Conservation (phyloP, 2,113 vertebrate species). For the Chlorocebus sabaeus region DNA sequence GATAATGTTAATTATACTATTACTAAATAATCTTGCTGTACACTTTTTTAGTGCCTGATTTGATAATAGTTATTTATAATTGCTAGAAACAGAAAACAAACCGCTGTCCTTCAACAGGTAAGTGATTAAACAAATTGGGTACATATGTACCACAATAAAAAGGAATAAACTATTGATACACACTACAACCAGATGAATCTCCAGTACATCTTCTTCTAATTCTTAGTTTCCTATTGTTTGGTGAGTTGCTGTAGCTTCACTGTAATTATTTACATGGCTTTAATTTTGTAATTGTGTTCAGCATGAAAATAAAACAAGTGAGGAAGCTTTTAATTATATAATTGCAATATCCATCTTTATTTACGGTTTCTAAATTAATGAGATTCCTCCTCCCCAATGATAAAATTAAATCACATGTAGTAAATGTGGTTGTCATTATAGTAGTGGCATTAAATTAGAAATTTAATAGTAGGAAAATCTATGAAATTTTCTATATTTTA, state of each 20-base stretch:
- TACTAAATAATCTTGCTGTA: not conserved
- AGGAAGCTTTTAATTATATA: not conserved
- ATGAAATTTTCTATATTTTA: not conserved
- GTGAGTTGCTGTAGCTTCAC: not conserved
- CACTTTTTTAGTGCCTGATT: not conserved
- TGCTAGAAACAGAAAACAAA: not conserved
- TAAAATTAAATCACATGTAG: constrained; percentile 8
- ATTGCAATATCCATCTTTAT: not conserved
- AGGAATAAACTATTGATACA: not conserved
- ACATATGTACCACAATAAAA: not conserved
- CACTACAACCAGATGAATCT: not conserved
- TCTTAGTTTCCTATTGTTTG: constrained; percentile 25
- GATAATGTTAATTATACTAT: not conserved
- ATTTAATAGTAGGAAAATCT: constrained; percentile 55
- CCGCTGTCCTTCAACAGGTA: not conserved
- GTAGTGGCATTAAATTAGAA: constrained; percentile 10
- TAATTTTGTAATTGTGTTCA: not conserved
- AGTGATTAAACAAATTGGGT: not conserved
- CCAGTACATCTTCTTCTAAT: not conserved
- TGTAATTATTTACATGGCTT: not conserved
- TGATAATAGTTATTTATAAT: not conserved
- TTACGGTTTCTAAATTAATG: constrained; percentile 27
- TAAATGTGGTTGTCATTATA: constrained; percentile 36
- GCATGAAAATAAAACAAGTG: not conserved
- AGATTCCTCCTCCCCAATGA: not conserved